These are phyloP conservation scores for Unio delphinus DNA, from an alignment of 2,888 invertebrate genomes.

Conservation along the genomic window DNA sequence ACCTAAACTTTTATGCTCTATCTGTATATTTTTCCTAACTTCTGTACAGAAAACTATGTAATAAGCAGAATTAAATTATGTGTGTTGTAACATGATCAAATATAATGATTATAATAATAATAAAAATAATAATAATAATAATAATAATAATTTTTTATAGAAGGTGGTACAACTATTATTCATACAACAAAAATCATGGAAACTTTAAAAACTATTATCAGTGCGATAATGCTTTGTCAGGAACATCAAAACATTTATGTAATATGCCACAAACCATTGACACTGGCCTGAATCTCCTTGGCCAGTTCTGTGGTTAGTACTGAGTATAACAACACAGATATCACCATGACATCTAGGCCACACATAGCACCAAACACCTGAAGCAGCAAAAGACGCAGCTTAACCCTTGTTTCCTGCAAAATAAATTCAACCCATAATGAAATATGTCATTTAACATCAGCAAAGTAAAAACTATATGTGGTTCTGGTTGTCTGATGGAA, in stretches of 20 bases:
- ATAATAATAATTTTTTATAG: too few species aligned
- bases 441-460: background rate
- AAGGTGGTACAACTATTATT: too few species aligned
- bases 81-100: too few species aligned
- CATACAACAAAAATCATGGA: too few species aligned
- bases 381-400: constrained; percentile 81
- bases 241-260: background rate
- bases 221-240: background rate
- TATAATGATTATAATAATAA: too few species aligned
- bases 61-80: too few species aligned
- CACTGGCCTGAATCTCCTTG: constrained; percentile 74
- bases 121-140: too few species aligned
- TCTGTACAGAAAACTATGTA: too few species aligned
- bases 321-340: constrained; percentile 88
- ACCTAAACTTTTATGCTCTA: too few species aligned
- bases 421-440: background rate
- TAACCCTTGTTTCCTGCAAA: constrained; percentile 63
- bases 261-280: constrained; percentile 33
- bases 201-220: too few species aligned
- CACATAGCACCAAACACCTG: constrained; percentile 92
- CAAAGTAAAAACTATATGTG: background rate
- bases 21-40: too few species aligned
- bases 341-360: constrained; percentile 84
- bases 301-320: constrained; percentile 92
- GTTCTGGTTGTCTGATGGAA: too few species aligned